Evolutionary conservation across 2,888 invertebrate genomes (phyloP), one percentile per base, ranked within the genome.

Genomic region (Lycophotia porphyrea): DNA sequence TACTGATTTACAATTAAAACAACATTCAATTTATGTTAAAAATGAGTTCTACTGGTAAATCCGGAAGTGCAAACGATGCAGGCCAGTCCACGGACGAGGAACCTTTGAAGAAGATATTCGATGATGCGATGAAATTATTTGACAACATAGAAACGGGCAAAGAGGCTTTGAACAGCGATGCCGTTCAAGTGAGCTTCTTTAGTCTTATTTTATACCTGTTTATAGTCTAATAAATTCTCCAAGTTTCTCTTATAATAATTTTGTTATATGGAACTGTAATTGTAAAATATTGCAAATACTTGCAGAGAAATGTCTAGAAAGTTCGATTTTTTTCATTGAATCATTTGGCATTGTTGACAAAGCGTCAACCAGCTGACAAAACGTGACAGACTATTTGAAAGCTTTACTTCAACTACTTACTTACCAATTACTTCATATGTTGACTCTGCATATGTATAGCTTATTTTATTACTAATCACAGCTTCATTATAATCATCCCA

Each of bases 91-190:
- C 91, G 11, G 94, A 94, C 13, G 95, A 93, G 13, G 94, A 95
- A 79, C 87, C 93, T 5, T 86, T 96, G 68, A 93, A 90, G 75
- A 88, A 92, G 81, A 90, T 98, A 18, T 98, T 98, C 91, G 97
- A 98, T 72, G 97, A 97, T 86, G 98, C 97, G 5, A 97, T 98
- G 95, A 97, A 97, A 86, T 87, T 97, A 68, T 98, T 97, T 88
- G 97, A 98, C 80, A 96, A 94, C 71, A 95, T 98, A 77, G 97
- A 97, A 87, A 97, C 97, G 78, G 97, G 97, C 1, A 96, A 97
- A 49, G 97, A 98, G 90, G 96, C 98, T 0, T 98, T 97, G 15
- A 98, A 98, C 90, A 97, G 98, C 87, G 93, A 97, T 47, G 95
- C 97, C 89, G 97, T 98, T 85, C 98, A 98, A 97, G 98, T 98